Percentiles rank a stretch among this genome's conserved stretches.
These are phyloP conservation scores for Coremacera marginata DNA, from an alignment of 2,888 invertebrate genomes.

Conservation along the genomic window DNA sequence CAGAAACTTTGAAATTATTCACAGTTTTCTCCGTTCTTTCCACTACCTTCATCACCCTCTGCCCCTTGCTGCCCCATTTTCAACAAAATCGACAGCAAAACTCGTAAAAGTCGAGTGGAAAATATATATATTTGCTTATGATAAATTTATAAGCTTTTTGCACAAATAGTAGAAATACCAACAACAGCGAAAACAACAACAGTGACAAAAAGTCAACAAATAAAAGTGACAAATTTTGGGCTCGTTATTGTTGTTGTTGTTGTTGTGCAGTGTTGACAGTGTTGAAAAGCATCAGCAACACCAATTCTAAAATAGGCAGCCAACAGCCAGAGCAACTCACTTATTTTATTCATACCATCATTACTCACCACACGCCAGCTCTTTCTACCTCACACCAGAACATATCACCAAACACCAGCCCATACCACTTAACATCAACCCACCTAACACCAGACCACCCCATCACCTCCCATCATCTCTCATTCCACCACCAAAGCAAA, in stretches of 20 bases:
- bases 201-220: not conserved
- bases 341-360: not conserved
- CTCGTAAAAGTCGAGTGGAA: not conserved
- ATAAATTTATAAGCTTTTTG: conserved; percentile 21
- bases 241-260: not conserved
- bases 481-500: not conserved
- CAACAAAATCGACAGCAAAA: not conserved
- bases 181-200: not conserved
- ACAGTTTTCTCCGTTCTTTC: not conserved
- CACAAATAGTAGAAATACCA: not conserved
- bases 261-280: not conserved
- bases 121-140: conserved; percentile 16
- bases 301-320: too few species aligned
- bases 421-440: not conserved
- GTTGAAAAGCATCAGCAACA: not conserved
- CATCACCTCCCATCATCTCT: not conserved
- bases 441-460: not conserved
- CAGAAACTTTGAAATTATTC: too few species aligned
- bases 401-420: too few species aligned
- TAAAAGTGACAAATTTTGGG: conserved; percentile 32
- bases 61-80: not conserved
- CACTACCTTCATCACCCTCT: not conserved
- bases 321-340: too few species aligned
- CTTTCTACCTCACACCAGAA: too few species aligned
- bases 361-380: not conserved